A percentile compares a stretch with the other conserved stretches of the same genome.
Evolutionary conservation across 1,140 invertebrate species (phyloP).

Genomic region (Conus ventricosus): DNA sequence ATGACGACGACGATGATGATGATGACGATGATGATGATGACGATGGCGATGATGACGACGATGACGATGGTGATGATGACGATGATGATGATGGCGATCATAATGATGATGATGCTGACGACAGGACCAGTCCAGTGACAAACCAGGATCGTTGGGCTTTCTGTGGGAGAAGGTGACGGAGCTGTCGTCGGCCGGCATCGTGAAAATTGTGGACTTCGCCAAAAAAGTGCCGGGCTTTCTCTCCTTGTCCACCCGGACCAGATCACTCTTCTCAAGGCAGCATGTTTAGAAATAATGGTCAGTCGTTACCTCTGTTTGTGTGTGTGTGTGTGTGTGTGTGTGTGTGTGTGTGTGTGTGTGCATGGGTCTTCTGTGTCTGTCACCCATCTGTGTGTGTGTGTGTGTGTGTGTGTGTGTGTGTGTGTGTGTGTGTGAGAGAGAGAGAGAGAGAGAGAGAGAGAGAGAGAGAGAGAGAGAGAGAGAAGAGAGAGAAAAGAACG

Average conservation of each 20-base stretch:
- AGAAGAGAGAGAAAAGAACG: too few species aligned
- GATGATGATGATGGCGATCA: neutral
- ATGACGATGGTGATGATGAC: neutral
- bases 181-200: constrained; percentile 69
- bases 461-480: too few species aligned
- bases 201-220: constrained; percentile 73
- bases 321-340: constrained; percentile 5
- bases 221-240: constrained; percentile 71
- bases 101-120: neutral
- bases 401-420: too few species aligned
- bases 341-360: neutral
- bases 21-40: neutral
- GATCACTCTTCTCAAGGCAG: constrained; percentile 72
- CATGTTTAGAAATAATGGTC: constrained; percentile 75
- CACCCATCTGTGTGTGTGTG: neutral
- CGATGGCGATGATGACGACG: neutral
- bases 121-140: neutral
- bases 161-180: constrained; percentile 72
- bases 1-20: neutral
- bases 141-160: constrained; percentile 49
- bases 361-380: neutral
- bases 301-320: constrained; percentile 32
- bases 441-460: too few species aligned
- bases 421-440: too few species aligned
- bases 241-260: constrained; percentile 70